These are phyloP conservation scores for Cathartes aura DNA, from an alignment of 2,113 vertebrate genomes.

Conservation along the genomic window DNA sequence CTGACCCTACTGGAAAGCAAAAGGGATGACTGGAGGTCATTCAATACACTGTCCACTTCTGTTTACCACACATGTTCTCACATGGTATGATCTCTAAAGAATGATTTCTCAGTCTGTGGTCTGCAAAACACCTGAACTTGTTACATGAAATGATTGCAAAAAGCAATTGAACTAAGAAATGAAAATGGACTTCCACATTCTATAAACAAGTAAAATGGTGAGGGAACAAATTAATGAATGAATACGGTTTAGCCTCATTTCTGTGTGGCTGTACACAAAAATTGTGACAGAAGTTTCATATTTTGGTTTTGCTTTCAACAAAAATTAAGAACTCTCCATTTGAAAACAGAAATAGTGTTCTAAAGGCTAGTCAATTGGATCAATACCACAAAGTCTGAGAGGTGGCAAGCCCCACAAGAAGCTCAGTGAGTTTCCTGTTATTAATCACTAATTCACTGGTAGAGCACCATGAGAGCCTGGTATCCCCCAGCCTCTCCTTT, in stretches of 20 bases:
- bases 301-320: background rate
- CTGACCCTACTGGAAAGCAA: background rate
- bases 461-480: background rate
- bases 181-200: background rate
- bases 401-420: background rate
- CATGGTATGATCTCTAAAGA: background rate
- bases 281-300: background rate
- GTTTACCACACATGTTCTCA: background rate
- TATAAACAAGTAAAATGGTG: background rate
- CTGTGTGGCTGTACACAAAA: background rate
- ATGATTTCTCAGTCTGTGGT: background rate
- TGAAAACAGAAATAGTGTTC: background rate
- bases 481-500: background rate
- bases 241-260: background rate
- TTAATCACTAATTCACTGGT: background rate
- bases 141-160: background rate
- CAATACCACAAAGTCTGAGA: background rate
- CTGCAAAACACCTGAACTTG: background rate
- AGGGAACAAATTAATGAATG: background rate
- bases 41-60: background rate
- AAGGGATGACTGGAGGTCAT: background rate
- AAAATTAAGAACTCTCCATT: background rate
- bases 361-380: background rate
- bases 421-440: background rate
- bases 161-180: background rate